Percentiles rank a stretch among this genome's conserved stretches.
These are phyloP conservation scores for Eretmochelys imbricata DNA, from an alignment of 2,113 vertebrate genomes.

Conservation along the genomic window DNA sequence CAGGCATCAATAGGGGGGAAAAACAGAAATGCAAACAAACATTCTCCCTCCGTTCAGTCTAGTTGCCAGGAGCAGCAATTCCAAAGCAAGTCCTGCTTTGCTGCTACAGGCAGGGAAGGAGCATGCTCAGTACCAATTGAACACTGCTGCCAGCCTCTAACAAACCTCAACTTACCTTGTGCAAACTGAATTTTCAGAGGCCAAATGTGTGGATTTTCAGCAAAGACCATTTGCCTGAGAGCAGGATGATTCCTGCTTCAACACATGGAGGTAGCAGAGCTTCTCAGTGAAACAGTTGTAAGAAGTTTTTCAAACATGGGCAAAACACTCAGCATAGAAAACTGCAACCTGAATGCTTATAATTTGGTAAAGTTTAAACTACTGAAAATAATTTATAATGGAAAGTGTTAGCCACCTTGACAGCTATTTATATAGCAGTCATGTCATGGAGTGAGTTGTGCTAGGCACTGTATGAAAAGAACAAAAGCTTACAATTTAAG, in stretches of 20 bases:
- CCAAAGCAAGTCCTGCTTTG: not conserved
- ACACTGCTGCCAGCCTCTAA: not conserved
- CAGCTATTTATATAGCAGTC: not conserved
- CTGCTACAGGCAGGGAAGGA: not conserved
- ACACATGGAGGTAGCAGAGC: not conserved
- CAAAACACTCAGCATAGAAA: not conserved
- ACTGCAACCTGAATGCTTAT: not conserved
- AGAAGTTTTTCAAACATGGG: not conserved
- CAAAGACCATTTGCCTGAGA: not conserved
- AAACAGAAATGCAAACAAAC: not conserved
- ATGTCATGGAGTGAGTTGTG: not conserved
- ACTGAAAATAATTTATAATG: not conserved
- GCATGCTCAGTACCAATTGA: not conserved
- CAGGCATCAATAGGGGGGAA: not conserved
- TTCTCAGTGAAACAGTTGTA: not conserved
- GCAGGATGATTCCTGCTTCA: not conserved
- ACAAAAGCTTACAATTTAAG: not conserved
- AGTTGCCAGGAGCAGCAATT: not conserved
- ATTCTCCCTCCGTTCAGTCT: not conserved
- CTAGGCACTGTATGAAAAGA: not conserved
- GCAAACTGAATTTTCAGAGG: not conserved
- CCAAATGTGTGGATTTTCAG: not conserved
- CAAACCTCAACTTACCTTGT: no score
- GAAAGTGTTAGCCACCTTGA: not conserved
- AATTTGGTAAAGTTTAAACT: not conserved